Evolutionary conservation across 2,113 vertebrate species (phyloP), one percentile per base, ranked within the genome.

Genomic region (Pollimyrus isidori): DNA sequence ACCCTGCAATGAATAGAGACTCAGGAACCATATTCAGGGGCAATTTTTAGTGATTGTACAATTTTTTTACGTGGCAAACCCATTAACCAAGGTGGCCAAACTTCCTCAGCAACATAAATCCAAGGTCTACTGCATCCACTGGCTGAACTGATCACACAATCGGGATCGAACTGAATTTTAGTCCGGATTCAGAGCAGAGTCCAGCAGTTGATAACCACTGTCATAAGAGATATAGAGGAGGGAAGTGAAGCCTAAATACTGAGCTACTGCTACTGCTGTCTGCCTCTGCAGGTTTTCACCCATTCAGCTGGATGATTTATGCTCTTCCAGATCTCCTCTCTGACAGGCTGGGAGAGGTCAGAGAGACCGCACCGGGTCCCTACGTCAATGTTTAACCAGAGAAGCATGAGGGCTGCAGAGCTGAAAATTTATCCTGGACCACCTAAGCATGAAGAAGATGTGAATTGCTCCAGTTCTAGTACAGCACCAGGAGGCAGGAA

Each of bases 341-440:
- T 46, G 35, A 80, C 21, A 76, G 58, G 65, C 23, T 76, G 80
- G 46, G 45, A 50, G 56, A 21, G 49, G 48, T 30, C 65, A 80
- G 7, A n/a, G 35, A 56, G 86, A 53, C 42, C 4, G 39, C 52
- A 46, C n/a, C 11, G 58, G 62, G 87, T 76, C n/a, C 48, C 42
- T 80, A 80, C 88, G 23, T 86, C 69, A 85, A 46, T 88, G 39
- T 88, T 80, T 89, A 69, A 35, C 80, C 56, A 10, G 53, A 89
- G 82, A 89, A 65, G 42, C 53, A 86, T 49, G 35, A 80, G 73
- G 50, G 39, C 10, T 19, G 1, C 9, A 26, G 39, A n/a, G 82
- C 52, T 89, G 52, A 62, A 89, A 85, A 85, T 62, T 53, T 30
- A 15, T 30, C 82, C 4, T 35, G 80, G 13, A 58, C 42, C 35